These are phyloP conservation scores for Tragelaphus eurycerus DNA, from an alignment of 2,797 vertebrate genomes.

Conservation along the genomic window DNA sequence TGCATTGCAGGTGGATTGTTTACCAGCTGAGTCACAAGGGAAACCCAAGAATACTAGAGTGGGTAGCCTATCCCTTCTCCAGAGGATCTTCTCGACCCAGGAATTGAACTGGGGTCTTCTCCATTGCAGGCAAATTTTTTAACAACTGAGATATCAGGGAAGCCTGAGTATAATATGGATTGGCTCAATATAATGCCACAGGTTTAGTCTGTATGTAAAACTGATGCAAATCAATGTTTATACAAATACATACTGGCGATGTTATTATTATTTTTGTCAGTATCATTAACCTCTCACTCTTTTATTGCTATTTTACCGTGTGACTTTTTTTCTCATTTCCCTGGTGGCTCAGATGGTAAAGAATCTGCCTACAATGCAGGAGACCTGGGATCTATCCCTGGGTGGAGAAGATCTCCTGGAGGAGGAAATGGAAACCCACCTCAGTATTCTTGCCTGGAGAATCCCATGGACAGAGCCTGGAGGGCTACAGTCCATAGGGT, in stretches of 20 bases:
- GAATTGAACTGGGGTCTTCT: not conserved
- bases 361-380: not conserved
- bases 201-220: not conserved
- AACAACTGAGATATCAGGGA: not conserved
- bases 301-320: not conserved
- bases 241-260: not conserved
- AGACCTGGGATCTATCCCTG: not conserved
- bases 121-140: not conserved
- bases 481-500: not conserved
- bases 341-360: not conserved
- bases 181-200: not conserved
- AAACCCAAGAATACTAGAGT: not conserved
- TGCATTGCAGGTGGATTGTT: not conserved
- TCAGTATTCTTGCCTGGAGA: not conserved
- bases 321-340: not conserved
- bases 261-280: not conserved
- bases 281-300: not conserved
- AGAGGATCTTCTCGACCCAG: not conserved
- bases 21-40: not conserved
- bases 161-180: not conserved
- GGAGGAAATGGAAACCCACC: not conserved
- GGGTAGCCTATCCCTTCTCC: not conserved
- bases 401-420: not conserved
- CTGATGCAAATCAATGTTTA: not conserved
- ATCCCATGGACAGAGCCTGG: not conserved